Conservation (phyloP, 2,888 invertebrate species). For the Hirtodrosophila histrioides region DNA sequence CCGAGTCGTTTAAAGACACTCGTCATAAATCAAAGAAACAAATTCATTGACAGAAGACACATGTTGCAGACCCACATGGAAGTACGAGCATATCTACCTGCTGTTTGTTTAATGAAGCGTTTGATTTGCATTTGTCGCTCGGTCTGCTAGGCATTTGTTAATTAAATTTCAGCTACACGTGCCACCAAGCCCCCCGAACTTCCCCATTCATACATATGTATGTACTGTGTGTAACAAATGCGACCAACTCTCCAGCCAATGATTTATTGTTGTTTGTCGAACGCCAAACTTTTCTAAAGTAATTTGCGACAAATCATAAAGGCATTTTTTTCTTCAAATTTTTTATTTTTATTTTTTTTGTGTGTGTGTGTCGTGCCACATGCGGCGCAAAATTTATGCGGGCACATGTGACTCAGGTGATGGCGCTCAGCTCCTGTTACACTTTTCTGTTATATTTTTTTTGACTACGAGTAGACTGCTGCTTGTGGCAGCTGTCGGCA, state of each 20-base stretch:
- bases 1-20: conserved; percentile 14
- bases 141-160: conserved; percentile 56
- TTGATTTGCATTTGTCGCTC: conserved; percentile 55
- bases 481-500: conserved; percentile 47
- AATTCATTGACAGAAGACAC: conserved; percentile 37
- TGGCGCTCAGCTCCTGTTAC: conserved; percentile 28
- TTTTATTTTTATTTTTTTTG: conserved; percentile 11
- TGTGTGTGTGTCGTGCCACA: conserved; percentile 41
- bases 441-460: conserved; percentile 8
- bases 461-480: conserved; percentile 18
- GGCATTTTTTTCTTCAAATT: conserved; percentile 44
- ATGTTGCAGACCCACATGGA: conserved; percentile 19
- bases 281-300: conserved; percentile 72
- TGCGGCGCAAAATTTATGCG: conserved; percentile 68
- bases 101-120: conserved; percentile 66
- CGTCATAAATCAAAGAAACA: conserved; percentile 51
- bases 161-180: conserved; percentile 61
- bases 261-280: conserved; percentile 77
- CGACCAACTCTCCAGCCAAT: conserved; percentile 32
- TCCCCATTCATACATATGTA: conserved; percentile 24
- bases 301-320: conserved; percentile 77
- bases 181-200: conserved; percentile 28
- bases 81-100: conserved; percentile 23
- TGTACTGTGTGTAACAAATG: conserved; percentile 43
- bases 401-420: conserved; percentile 62